These are phyloP conservation scores for Eumacrocentrus americanus DNA, from an alignment of 2,888 invertebrate species.

Conservation along the genomic window DNA sequence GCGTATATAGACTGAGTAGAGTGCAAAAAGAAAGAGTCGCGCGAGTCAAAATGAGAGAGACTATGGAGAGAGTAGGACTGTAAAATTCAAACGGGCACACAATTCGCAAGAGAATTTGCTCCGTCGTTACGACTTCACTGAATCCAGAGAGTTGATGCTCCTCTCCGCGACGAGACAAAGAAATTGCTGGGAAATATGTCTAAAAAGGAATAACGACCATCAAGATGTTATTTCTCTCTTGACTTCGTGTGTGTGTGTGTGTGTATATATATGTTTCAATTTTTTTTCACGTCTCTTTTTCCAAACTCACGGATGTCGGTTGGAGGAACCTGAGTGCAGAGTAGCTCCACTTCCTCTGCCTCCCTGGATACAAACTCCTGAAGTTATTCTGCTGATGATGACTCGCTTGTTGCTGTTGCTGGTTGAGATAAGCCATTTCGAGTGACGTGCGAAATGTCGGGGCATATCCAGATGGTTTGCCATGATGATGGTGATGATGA, in stretches of 20 bases:
- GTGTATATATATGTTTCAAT: neutral
- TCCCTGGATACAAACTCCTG: slow-evolving; percentile 17
- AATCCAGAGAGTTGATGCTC: slow-evolving; percentile 10
- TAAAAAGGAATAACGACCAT: slow-evolving; percentile 12
- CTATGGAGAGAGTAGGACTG: slow-evolving; percentile 29
- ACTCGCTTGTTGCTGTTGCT: slow-evolving; percentile 20
- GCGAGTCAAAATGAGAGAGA: neutral
- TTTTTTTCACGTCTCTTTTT: slow-evolving; percentile 11
- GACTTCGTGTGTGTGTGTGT: neutral
- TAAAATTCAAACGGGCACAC: slow-evolving; percentile 31
- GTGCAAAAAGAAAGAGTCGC: neutral
- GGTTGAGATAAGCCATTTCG: slow-evolving; percentile 32
- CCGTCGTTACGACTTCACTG: slow-evolving; percentile 24
- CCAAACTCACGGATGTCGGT: slow-evolving; percentile 36
- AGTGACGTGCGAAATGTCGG: slow-evolving; percentile 33
- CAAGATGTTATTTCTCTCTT: neutral
- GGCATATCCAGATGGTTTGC: slow-evolving; percentile 24
- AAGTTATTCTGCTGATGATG: slow-evolving; percentile 14
- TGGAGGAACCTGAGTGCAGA: slow-evolving; percentile 28
- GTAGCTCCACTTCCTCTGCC: slow-evolving; percentile 26
- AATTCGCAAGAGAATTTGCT: slow-evolving; percentile 30
- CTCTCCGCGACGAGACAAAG: slow-evolving; percentile 28
- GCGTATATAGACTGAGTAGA: neutral
- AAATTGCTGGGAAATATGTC: slow-evolving; percentile 27
- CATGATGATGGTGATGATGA: slow-evolving; percentile 28